These are phyloP conservation scores for Branchinecta lindahli DNA, from an alignment of 1,140 invertebrate genomes.

Conservation along the genomic window DNA sequence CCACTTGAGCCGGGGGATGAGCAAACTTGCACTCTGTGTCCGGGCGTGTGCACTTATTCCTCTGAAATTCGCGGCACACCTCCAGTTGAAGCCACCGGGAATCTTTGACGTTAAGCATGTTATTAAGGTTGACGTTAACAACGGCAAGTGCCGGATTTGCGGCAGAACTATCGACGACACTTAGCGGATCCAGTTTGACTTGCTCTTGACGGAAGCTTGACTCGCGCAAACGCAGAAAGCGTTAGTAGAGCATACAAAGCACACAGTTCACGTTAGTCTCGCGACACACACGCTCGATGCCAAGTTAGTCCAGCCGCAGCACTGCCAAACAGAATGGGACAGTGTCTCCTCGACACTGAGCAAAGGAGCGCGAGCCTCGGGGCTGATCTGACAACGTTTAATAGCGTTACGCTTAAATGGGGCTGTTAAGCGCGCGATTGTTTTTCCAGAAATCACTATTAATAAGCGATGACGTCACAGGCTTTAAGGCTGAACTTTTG, in stretches of 20 bases:
- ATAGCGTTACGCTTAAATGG: no score
- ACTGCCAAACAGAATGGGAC: no score
- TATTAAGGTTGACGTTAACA: conserved; percentile 79
- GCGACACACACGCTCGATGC: no score
- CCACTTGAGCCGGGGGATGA: conserved; percentile 96
- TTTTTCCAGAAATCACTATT: no score
- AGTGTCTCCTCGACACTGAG: no score
- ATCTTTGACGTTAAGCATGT: conserved; percentile 93
- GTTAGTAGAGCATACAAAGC: conserved; percentile 5
- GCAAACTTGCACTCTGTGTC: conserved; percentile 99
- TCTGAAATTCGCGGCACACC: conserved; percentile 97
- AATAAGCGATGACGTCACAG: no score
- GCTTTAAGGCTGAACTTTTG: no score
- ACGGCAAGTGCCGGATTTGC: conserved; percentile 46
- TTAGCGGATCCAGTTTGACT: conserved; percentile 6
- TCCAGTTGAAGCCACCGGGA: conserved; percentile 98
- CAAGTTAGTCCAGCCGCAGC: no score
- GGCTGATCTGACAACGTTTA: no score
- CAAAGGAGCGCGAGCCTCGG: no score
- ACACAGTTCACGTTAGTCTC: not conserved
- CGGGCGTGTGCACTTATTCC: conserved; percentile 95
- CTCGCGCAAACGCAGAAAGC: not conserved
- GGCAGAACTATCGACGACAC: not conserved
- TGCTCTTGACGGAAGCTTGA: not conserved
- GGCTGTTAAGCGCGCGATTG: no score